Conservation (phyloP, 2,797 vertebrate species). For the Lagodon rhomboides region DNA sequence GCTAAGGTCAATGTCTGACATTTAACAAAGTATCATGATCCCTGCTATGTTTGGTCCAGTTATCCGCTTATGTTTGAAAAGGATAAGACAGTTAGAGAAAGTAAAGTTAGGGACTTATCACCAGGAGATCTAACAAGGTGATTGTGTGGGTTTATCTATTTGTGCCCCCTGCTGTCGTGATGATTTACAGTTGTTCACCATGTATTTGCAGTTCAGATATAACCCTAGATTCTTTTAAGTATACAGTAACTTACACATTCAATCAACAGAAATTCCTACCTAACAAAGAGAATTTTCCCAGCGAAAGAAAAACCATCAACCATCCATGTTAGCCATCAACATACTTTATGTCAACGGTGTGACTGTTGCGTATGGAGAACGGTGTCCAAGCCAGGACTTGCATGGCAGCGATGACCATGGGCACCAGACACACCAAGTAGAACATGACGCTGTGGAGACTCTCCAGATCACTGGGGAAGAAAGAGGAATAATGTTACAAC, state of each 20-base stretch:
- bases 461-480: slow-evolving; percentile 47
- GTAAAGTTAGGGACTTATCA: neutral
- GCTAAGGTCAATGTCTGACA: neutral
- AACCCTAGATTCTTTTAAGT: neutral
- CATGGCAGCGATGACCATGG: slow-evolving; percentile 83
- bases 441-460: slow-evolving; percentile 90
- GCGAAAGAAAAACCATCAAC: neutral
- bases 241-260: neutral
- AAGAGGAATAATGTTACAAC: neutral
- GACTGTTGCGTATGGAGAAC: slow-evolving; percentile 91
- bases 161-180: neutral
- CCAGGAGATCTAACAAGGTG: neutral
- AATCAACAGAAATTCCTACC: neutral
- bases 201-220: neutral
- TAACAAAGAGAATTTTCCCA: neutral
- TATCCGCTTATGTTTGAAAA: neutral
- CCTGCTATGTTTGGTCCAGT: slow-evolving; percentile 1
- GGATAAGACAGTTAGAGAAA: neutral
- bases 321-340: slow-evolving; percentile 71
- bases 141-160: neutral
- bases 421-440: slow-evolving; percentile 90
- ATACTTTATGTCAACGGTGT: slow-evolving; percentile 82
- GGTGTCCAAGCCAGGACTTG: slow-evolving; percentile 90
- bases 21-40: neutral
- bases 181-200: neutral